Evolutionary conservation across 2,888 invertebrate species (phyloP).

Genomic region (Platyscelio sp.): DNA sequence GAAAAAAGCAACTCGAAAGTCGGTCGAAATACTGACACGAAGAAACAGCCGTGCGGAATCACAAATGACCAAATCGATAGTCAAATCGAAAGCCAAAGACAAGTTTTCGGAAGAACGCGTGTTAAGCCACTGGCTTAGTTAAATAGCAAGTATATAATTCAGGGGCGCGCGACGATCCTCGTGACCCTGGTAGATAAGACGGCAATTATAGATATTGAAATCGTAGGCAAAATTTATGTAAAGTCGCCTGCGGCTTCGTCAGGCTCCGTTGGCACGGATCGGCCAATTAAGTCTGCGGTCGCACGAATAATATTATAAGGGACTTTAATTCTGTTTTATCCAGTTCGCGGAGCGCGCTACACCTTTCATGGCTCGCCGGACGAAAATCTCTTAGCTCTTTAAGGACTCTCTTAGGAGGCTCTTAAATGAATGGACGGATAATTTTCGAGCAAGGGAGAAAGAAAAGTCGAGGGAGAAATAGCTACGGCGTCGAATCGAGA

Average conservation of each 20-base stretch:
- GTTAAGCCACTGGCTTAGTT: slow-evolving; percentile 57
- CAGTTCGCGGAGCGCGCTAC: slow-evolving; percentile 36
- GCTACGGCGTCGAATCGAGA: slow-evolving; percentile 36
- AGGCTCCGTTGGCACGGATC: slow-evolving; percentile 57
- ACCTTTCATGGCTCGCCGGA: slow-evolving; percentile 57
- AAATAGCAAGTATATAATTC: slow-evolving; percentile 62
- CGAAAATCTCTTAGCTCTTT: slow-evolving; percentile 69
- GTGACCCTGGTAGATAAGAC: slow-evolving; percentile 69
- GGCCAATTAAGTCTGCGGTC: slow-evolving; percentile 66
- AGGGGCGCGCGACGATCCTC: slow-evolving; percentile 61
- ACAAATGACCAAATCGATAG: slow-evolving; percentile 26
- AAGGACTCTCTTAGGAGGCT: slow-evolving; percentile 64
- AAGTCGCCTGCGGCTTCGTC: slow-evolving; percentile 67
- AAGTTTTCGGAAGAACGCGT: slow-evolving; percentile 35
- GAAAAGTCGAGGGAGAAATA: slow-evolving; percentile 59
- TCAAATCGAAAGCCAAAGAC: slow-evolving; percentile 47
- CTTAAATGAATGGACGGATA: slow-evolving; percentile 73
- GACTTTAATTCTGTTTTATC: slow-evolving; percentile 68
- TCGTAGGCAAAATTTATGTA: slow-evolving; percentile 72
- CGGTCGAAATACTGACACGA: too few relatives aligned
- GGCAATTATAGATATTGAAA: slow-evolving; percentile 76
- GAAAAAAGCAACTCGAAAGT: too few relatives aligned
- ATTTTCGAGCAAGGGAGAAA: slow-evolving; percentile 65
- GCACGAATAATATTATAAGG: slow-evolving; percentile 65
- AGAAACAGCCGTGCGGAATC: slow-evolving; percentile 1